A percentile compares a stretch with the other conserved stretches of the same genome.
Evolutionary conservation across 2,888 invertebrate genomes (phyloP).

Genomic region (Stenoptilia bipunctidactyla): DNA sequence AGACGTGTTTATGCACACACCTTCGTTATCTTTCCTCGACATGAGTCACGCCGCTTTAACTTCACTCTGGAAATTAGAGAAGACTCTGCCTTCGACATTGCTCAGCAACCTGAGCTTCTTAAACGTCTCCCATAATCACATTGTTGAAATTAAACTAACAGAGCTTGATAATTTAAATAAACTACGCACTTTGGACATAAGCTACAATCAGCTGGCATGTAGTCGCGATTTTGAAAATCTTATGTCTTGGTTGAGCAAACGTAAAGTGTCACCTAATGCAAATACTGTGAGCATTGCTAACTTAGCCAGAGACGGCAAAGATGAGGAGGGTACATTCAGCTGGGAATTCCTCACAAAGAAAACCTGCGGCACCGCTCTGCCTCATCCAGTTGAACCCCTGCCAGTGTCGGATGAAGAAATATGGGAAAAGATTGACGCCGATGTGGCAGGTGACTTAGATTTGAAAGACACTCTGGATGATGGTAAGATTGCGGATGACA

Average conservation of each 20-base stretch:
- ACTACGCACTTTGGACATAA: constrained; percentile 72
- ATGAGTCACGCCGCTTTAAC: constrained; percentile 77
- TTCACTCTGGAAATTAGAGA: constrained; percentile 74
- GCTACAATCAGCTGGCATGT: constrained; percentile 77
- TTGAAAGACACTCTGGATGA: constrained; percentile 54
- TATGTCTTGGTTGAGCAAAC: constrained; percentile 73
- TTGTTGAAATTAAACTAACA: constrained; percentile 66
- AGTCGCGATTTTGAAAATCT: constrained; percentile 76
- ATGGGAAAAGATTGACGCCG: constrained; percentile 57
- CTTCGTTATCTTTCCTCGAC: constrained; percentile 75
- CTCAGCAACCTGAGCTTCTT: constrained; percentile 69
- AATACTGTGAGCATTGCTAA: constrained; percentile 48
- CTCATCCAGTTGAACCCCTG: constrained; percentile 43
- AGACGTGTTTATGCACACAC: constrained; percentile 74
- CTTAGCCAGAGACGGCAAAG: constrained; percentile 42
- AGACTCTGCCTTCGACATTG: constrained; percentile 48
- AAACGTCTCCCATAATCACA: constrained; percentile 73
- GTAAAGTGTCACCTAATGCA: constrained; percentile 68
- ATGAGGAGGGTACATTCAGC: constrained; percentile 44
- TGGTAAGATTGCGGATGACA: constrained; percentile 41
- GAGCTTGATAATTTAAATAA: constrained; percentile 72
- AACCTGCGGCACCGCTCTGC: constrained; percentile 42
- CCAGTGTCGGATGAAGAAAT: constrained; percentile 57
- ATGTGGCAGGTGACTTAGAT: constrained; percentile 47
- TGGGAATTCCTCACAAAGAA: constrained; percentile 62